Conservation (phyloP, 2,113 vertebrate species). For the Gopherus flavomarginatus region DNA sequence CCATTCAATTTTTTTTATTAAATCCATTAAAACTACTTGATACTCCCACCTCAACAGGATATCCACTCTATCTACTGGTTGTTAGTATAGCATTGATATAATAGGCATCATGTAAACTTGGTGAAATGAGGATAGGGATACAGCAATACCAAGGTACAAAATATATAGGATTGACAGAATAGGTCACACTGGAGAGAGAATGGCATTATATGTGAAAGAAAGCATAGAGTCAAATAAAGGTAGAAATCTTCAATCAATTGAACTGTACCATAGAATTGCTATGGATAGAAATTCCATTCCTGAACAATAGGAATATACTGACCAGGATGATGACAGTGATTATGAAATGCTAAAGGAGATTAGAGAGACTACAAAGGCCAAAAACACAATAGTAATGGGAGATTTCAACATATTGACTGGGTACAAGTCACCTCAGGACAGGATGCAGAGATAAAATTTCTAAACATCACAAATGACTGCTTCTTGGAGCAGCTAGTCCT, state of each 20-base stretch:
- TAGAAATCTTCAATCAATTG: neutral
- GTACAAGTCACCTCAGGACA: neutral
- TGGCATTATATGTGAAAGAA: neutral
- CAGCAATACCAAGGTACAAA: neutral
- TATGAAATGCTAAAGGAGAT: neutral
- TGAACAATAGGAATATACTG: neutral
- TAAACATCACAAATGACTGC: neutral
- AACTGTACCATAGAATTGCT: neutral
- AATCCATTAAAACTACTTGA: neutral
- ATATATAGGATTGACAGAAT: neutral
- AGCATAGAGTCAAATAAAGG: neutral
- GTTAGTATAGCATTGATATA: neutral
- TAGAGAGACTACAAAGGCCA: neutral
- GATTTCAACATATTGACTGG: neutral
- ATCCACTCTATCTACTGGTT: neutral
- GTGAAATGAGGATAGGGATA: neutral
- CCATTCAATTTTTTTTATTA: neutral
- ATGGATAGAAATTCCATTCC: neutral
- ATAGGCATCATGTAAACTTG: neutral
- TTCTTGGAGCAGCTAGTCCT: neutral
- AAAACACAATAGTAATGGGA: neutral
- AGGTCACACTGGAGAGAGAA: neutral
- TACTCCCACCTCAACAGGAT: neutral
- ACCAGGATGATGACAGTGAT: neutral
- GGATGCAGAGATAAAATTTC: neutral